A percentile compares a stretch with the other conserved stretches of the same genome.
phyloP scores from a whole-genome alignment of 2,797 vertebrate genomes.

The Spondyliosoma cantharus region DNA sequence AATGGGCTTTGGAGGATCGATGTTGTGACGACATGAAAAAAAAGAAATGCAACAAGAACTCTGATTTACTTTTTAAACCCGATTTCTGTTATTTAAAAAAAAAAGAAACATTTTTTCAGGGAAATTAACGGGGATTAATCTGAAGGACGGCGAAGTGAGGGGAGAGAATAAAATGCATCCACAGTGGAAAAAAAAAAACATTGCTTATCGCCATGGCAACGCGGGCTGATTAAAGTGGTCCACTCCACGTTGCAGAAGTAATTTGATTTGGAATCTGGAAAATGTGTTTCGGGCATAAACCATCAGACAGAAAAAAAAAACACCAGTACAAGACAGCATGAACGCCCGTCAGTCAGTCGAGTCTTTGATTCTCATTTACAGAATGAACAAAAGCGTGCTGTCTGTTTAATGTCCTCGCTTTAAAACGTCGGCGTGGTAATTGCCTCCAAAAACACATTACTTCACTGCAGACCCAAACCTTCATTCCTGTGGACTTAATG shows the following conservation, averaged over 20 bases:
- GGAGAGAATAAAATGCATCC: conserved; percentile 3
- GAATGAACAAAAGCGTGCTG: neutral
- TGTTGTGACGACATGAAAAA: no score
- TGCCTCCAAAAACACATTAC: conserved; percentile 23
- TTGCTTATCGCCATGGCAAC: conserved; percentile 25
- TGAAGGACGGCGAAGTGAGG: neutral
- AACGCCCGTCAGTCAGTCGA: no score
- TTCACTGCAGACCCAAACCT: neutral
- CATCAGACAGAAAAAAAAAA: conserved; percentile 2
- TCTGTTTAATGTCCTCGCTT: neutral
- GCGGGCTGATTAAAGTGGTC: conserved; percentile 42
- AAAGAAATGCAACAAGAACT: no score
- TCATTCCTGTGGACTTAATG: conserved; percentile 20
- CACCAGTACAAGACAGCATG: neutral
- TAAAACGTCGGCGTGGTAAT: neutral
- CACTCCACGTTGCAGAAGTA: conserved; percentile 21
- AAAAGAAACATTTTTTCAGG: neutral
- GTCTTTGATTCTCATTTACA: neutral
- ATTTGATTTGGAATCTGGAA: conserved; percentile 55
- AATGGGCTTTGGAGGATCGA: neutral
- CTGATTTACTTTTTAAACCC: neutral
- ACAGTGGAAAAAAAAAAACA: conserved; percentile 26
- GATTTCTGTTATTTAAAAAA: neutral
- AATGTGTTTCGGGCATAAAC: conserved; percentile 37
- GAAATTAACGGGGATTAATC: conserved; percentile 5